Conservation (phyloP, 2,888 invertebrate genomes). For the Atrina japonica region DNA sequence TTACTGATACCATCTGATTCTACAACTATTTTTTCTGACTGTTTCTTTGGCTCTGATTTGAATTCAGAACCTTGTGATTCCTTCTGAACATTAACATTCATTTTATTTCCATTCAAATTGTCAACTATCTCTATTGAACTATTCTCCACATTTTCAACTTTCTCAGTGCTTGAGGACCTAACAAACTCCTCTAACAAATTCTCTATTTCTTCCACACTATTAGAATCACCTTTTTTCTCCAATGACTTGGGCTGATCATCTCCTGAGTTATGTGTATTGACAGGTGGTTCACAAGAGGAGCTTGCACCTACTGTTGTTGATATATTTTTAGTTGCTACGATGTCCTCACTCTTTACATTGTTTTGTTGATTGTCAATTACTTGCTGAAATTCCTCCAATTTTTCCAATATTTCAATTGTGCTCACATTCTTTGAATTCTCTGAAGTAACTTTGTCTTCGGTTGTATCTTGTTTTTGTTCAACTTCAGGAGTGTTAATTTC, state of each 20-base stretch:
- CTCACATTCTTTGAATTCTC: too few species aligned
- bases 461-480: too few species aligned
- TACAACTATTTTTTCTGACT: neutral
- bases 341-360: neutral
- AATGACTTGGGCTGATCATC: neutral
- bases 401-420: too few species aligned
- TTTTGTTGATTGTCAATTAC: neutral
- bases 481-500: neutral
- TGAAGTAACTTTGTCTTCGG: too few species aligned
- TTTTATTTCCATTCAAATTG: too few species aligned
- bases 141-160: neutral
- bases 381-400: too few species aligned
- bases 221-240: neutral
- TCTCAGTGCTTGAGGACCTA: conserved; percentile 1
- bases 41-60: neutral
- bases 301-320: neutral
- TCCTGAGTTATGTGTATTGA: neutral
- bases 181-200: conserved; percentile 20
- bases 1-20: neutral
- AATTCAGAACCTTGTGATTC: neutral
- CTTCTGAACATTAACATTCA: neutral
- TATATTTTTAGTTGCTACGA: neutral
- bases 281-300: neutral
- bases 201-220: conserved; percentile 28
- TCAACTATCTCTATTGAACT: too few species aligned